Evolutionary conservation across 2,888 invertebrate species (phyloP).

Genomic region (Adela reaumurella): DNA sequence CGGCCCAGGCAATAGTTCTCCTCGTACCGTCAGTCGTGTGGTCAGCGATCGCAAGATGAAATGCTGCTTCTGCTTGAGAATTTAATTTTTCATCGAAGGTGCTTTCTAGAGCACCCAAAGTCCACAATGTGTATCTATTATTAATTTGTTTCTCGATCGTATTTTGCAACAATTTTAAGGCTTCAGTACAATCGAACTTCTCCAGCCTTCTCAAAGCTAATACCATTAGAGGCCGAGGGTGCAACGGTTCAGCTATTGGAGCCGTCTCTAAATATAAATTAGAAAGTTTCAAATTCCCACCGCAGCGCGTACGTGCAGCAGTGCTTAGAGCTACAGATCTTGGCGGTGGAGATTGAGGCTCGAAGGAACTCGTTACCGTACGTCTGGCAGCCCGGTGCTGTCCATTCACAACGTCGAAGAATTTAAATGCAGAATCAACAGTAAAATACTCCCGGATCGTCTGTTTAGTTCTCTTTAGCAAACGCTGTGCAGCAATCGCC

Average conservation of each 20-base stretch:
- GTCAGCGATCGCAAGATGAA: background rate
- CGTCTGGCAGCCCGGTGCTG: conserved; percentile 38
- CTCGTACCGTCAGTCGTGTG: conserved; percentile 25
- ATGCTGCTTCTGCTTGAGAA: background rate
- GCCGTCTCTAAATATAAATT: conserved; percentile 22
- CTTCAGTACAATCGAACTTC: background rate
- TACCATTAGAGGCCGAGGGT: background rate
- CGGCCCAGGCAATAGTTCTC: conserved; percentile 43
- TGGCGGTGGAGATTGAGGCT: conserved; percentile 28
- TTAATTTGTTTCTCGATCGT: background rate
- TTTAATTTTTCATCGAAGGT: background rate
- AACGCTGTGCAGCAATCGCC: background rate
- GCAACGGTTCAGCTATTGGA: conserved; percentile 19
- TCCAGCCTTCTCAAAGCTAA: background rate
- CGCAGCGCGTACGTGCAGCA: conserved; percentile 22
- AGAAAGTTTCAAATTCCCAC: background rate
- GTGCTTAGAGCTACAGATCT: conserved; percentile 21
- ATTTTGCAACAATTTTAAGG: background rate
- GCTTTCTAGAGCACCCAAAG: background rate
- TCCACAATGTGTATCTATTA: background rate
- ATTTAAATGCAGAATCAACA: conserved; percentile 21
- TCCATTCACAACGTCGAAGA: conserved; percentile 35
- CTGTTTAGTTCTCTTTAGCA: background rate
- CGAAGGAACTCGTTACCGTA: conserved; percentile 41
- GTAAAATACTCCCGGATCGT: background rate